Base-by-base conservation (phyloP, 2,888 invertebrate species). In the Zaprionus obscuricornis region DNA sequence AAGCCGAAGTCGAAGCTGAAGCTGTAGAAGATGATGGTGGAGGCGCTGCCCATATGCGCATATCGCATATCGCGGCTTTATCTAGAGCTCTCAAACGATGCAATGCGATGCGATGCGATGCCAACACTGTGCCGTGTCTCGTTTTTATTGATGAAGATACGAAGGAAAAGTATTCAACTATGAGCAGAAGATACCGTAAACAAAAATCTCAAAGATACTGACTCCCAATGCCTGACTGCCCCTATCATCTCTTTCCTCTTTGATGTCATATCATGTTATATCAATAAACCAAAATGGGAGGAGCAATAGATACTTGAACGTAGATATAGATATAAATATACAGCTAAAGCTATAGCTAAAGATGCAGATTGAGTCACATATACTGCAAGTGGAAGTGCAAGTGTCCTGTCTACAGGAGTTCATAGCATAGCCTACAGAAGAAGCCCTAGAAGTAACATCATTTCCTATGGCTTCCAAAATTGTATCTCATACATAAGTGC, bases 221-320 rank as follows among this genome's bases (percentile, higher is more conserved):
- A 51, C 10, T 16, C 33, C 27, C 3, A 3, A 31, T 26, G 22
- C n/a, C n/a, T n/a, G n/a, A n/a, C 11, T 11, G 14, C 8, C 14
- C 17, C 31, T 5, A 20, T 16, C 36, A n/a, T n/a, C n/a, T n/a
- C n/a, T n/a, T n/a, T n/a, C n/a, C n/a, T n/a, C n/a, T n/a, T n/a
- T n/a, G 45, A 8, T 47, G 51, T 45, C 71, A 85, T 88, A 88
- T 88, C 87, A 85, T 84, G 85, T 85, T 87, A 88, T 89, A 88
- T 89, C 89, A 89, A 89, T 89, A 89, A 89, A 88, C 88, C 74
- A 88, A 89, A 89, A 89, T 86, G 89, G 89, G 89, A 87, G 89
- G 88, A 88, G 81, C 85, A 66, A 75, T 72, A 74, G 84, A 78
- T 65, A 29, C 55, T 47, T 37, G 22, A 29, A 26, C 39, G 31